These are phyloP conservation scores for Aphelocoma coerulescens DNA, from an alignment of 2,113 vertebrate species.

Conservation along the genomic window DNA sequence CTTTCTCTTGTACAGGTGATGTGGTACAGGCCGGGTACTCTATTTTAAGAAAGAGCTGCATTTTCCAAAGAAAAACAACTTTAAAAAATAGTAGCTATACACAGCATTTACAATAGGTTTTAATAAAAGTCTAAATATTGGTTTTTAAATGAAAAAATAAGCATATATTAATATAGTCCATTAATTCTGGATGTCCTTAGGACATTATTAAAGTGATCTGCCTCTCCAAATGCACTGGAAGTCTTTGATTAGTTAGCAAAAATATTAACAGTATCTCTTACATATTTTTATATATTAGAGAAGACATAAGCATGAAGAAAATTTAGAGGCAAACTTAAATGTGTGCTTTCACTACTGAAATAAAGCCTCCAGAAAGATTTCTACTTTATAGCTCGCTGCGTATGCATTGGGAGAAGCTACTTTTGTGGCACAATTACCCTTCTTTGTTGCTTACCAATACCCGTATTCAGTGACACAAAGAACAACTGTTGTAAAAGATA, in stretches of 20 bases:
- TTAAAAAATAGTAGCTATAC: not conserved
- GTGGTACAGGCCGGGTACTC: not conserved
- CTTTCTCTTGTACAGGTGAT: not conserved
- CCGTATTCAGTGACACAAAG: constrained; percentile 83
- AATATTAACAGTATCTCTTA: not conserved
- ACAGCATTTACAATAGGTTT: not conserved
- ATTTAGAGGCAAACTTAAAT: not conserved
- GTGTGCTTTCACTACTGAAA: not conserved
- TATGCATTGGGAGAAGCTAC: constrained; percentile 55
- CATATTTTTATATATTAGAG: not conserved
- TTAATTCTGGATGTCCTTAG: not conserved
- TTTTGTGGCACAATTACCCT: constrained; percentile 58
- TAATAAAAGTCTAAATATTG: not conserved
- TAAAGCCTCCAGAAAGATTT: constrained; percentile 9
- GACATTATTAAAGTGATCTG: not conserved
- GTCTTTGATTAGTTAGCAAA: not conserved
- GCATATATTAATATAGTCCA: not conserved
- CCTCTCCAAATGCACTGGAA: not conserved
- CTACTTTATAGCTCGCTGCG: not conserved
- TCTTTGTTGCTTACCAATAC: constrained; percentile 81
- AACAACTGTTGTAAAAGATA: constrained; percentile 80
- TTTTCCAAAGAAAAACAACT: not conserved
- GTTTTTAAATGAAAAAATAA: not conserved
- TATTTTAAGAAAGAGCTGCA: not conserved
- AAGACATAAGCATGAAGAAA: not conserved